Conservation (phyloP, 2,113 vertebrate genomes). For the Prolemur simus region DNA sequence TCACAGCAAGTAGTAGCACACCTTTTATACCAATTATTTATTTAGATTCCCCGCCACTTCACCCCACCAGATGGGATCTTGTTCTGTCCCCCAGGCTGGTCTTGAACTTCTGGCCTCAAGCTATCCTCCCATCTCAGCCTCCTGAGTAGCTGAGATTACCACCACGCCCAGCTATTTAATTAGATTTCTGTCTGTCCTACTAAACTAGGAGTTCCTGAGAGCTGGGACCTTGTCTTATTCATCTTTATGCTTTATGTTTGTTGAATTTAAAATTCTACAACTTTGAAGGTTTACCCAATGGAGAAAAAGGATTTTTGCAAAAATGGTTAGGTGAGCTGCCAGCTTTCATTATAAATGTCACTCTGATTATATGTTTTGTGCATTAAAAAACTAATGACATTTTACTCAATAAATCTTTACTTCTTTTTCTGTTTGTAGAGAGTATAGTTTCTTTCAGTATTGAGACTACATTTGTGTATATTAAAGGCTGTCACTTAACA, state of each 20-base stretch:
- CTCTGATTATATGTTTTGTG: background rate
- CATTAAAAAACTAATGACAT: background rate
- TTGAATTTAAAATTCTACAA: background rate
- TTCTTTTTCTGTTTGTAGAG: background rate
- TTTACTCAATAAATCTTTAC: background rate
- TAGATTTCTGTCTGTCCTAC: background rate
- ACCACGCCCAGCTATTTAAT: background rate
- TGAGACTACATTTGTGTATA: background rate
- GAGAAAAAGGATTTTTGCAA: background rate
- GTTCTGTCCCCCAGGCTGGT: too few species aligned
- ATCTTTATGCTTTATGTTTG: background rate
- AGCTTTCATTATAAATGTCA: background rate
- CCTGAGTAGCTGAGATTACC: too few species aligned
- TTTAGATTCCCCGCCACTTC: too few species aligned
- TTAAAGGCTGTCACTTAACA: background rate
- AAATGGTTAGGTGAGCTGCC: background rate
- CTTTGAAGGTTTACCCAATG: background rate
- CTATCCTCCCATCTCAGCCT: too few species aligned
- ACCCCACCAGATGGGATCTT: too few species aligned
- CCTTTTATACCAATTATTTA: background rate
- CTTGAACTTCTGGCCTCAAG: too few species aligned
- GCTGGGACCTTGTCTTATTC: background rate
- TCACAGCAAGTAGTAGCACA: background rate
- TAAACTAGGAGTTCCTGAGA: background rate
- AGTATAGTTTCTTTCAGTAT: background rate